phyloP scores from a whole-genome alignment of 2,797 vertebrate genomes.

The Lerista edwardsae region DNA sequence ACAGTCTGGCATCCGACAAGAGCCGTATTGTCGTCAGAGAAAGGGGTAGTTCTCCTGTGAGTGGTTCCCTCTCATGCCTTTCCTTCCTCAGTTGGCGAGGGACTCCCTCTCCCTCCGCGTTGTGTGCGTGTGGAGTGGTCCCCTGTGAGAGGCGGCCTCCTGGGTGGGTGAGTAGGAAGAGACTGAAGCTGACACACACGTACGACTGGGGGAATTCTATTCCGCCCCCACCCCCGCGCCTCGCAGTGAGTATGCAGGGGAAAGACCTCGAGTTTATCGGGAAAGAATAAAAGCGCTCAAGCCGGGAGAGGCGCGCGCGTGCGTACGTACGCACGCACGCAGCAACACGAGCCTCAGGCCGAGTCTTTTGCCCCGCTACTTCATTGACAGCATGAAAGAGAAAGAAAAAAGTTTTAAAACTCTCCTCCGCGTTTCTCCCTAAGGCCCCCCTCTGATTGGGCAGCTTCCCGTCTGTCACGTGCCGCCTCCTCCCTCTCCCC shows the following conservation, averaged over 20 bases:
- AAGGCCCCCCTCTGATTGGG: slow-evolving; percentile 34
- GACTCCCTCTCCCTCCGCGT: background rate
- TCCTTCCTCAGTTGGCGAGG: background rate
- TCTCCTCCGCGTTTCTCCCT: background rate
- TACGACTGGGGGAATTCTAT: too few relatives aligned
- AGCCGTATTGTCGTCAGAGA: background rate
- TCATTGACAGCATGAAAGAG: background rate
- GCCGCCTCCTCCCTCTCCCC: slow-evolving; percentile 35
- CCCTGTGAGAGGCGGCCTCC: background rate
- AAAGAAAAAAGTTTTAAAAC: background rate
- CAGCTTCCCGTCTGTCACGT: slow-evolving; percentile 64
- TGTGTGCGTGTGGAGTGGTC: background rate
- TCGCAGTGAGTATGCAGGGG: too few relatives aligned
- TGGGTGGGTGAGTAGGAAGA: background rate
- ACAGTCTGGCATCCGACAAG: background rate
- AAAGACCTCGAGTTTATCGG: too few relatives aligned
- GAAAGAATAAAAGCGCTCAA: too few relatives aligned
- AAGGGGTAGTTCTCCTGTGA: background rate
- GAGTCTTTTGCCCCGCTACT: background rate
- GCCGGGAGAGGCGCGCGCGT: too few relatives aligned
- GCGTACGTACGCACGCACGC: background rate
- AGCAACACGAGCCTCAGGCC: background rate
- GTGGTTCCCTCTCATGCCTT: background rate
- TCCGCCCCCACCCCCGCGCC: too few relatives aligned
- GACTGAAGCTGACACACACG: background rate